Base-by-base conservation (phyloP, 1,140 invertebrate genomes). In the Drosophila baimaii region DNA sequence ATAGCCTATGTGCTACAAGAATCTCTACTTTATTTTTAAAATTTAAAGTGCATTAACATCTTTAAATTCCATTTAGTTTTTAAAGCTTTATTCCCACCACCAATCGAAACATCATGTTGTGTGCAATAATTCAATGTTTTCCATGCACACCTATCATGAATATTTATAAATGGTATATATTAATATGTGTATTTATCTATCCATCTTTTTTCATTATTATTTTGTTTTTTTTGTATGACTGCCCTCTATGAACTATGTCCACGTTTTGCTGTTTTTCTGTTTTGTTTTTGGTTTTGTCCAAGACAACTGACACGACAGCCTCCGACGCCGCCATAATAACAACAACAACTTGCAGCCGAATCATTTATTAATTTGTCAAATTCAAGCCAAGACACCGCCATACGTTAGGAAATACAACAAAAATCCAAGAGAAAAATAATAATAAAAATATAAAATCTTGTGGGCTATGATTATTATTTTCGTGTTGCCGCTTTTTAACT, bases 301-400 rank as follows among this genome's bases (percentile, higher is more conserved):
- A 68, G 49, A 49, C 73, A 77, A 54, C 62, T 56, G 72, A 66
- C 72, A 76, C 46, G 72, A 66, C 72, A 76, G 61, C 72, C 62
- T 17, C 52, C 62, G 23, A 44, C 41, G 31, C 39, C 57, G 31
- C 31, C 19, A 29, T 29, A 29, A 51, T 23, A 58, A 44, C 41
- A 65, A 47, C 57, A 39, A 71, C 65, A 62, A 23, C 57, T 23
- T 12, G 31, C 21, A 49, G 15, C 41, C 23, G 46, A 73, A 78
- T 77, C 75, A 78, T 78, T 71, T 78, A 78, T 78, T 78, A 78
- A 78, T 78, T 78, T 78, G 76, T 78, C 75, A 78, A 78, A 78
- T 59, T 71, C 65, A 78, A 73, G 68, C 70, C 66, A 72, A 73
- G 68, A 57, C 51, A 78, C 55, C n/a, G 49, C 55, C 43, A 78